Conservation (phyloP, 2,888 invertebrate genomes). For the Scaptomyza tumidula region DNA sequence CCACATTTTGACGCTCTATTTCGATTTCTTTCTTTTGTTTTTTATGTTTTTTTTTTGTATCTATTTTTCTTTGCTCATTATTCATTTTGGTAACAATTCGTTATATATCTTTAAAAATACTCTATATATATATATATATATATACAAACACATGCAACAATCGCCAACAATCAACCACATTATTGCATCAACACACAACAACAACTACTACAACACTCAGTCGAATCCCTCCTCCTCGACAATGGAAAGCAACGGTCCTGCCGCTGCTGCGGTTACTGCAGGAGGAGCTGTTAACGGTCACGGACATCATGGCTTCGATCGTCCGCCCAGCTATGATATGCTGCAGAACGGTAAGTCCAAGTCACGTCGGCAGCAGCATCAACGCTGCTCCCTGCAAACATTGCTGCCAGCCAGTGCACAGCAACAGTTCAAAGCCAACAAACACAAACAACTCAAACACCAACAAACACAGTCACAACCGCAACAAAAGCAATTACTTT, state of each 20-base stretch:
- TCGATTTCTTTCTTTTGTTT: slow-evolving; percentile 53
- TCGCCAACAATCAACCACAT: slow-evolving; percentile 39
- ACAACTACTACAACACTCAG: slow-evolving; percentile 57
- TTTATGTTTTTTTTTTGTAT: slow-evolving; percentile 25
- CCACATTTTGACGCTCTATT: slow-evolving; percentile 74
- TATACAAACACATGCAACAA: slow-evolving; percentile 38
- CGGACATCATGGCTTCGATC: slow-evolving; percentile 55
- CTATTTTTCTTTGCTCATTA: slow-evolving; percentile 59
- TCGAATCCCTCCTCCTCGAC: slow-evolving; percentile 84
- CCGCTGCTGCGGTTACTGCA: slow-evolving; percentile 40
- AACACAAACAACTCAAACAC: slow-evolving; percentile 76
- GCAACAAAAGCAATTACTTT: slow-evolving; percentile 71
- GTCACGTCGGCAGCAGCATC: slow-evolving; percentile 83
- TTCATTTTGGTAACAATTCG: slow-evolving; percentile 70
- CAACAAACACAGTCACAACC: slow-evolving; percentile 30
- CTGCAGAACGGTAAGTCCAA: slow-evolving; percentile 85
- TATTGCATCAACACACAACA: slow-evolving; percentile 36
- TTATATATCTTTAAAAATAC: slow-evolving; percentile 37
- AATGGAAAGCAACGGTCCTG: slow-evolving; percentile 76
- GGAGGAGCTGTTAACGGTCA: slow-evolving; percentile 57
- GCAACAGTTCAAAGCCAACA: slow-evolving; percentile 80
- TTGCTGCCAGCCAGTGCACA: slow-evolving; percentile 81
- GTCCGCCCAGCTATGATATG: slow-evolving; percentile 84
- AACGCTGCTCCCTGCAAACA: slow-evolving; percentile 82
- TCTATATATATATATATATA: slow-evolving; percentile 19